Conservation (phyloP, 2,888 invertebrate species). For the Rutpela maculata region DNA sequence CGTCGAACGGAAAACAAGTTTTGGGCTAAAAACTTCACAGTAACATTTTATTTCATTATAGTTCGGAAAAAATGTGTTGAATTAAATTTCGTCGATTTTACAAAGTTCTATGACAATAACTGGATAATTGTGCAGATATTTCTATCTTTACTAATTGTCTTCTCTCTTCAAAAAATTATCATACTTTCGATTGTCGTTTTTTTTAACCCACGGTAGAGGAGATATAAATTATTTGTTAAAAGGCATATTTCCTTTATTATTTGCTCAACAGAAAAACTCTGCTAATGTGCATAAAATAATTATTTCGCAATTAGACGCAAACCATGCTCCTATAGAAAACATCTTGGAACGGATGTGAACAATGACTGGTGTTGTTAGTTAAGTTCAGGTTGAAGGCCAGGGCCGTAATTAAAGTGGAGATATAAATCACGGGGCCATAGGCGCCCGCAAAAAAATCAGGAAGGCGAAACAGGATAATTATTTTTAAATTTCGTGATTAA, state of each 20-base stretch:
- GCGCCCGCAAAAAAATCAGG: slow-evolving; percentile 24
- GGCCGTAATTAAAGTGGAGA: slow-evolving; percentile 62
- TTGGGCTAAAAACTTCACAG: too few species aligned
- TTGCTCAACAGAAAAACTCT: slow-evolving; percentile 10
- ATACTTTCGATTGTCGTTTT: background rate
- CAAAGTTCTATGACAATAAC: too few species aligned
- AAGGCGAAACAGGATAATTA: background rate
- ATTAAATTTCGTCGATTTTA: too few species aligned
- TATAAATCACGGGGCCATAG: slow-evolving; percentile 59
- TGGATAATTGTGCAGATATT: too few species aligned
- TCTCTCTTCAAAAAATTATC: background rate
- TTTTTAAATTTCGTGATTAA: background rate
- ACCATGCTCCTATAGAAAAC: slow-evolving; percentile 33
- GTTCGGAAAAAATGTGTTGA: too few species aligned
- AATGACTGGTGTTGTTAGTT: slow-evolving; percentile 59
- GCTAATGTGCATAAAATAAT: slow-evolving; percentile 31
- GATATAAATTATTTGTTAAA: slow-evolving; percentile 21
- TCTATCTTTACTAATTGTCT: too few species aligned
- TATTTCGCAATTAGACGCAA: slow-evolving; percentile 39
- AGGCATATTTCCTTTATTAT: slow-evolving; percentile 24
- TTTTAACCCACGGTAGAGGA: background rate
- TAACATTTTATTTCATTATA: too few species aligned
- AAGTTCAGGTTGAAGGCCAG: slow-evolving; percentile 67
- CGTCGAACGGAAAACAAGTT: too few species aligned
- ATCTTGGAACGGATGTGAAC: slow-evolving; percentile 58